These are phyloP conservation scores for Basileuterus tristriatus DNA, from an alignment of 2,797 vertebrate genomes.

Conservation along the genomic window DNA sequence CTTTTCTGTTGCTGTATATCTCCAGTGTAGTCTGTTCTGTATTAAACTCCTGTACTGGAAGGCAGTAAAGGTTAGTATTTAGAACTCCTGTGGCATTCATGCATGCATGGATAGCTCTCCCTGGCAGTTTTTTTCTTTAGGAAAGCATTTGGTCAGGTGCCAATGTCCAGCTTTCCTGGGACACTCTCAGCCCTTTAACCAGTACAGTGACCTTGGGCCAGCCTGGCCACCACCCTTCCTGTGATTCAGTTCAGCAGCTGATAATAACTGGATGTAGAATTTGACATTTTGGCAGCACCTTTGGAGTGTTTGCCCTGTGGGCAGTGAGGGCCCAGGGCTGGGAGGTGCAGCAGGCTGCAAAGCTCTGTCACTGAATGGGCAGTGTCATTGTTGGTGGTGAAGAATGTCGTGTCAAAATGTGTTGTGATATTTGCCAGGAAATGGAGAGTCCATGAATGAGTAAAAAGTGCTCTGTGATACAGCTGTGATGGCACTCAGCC, in stretches of 20 bases:
- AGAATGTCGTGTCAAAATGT: neutral
- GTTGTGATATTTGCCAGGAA: neutral
- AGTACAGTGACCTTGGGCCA: neutral
- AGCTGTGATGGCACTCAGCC: neutral
- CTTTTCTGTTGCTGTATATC: neutral
- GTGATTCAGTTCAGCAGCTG: constrained; percentile 1
- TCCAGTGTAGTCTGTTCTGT: neutral
- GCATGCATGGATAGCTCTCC: neutral
- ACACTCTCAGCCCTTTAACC: neutral
- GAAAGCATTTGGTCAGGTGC: neutral
- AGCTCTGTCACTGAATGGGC: neutral
- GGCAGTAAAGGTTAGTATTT: neutral
- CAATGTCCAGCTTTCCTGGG: neutral
- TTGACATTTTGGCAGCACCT: neutral
- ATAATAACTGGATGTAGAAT: neutral
- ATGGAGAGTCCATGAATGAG: neutral
- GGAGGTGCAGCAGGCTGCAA: neutral
- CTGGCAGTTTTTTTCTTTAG: neutral
- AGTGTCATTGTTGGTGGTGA: neutral
- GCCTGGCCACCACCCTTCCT: constrained; percentile 12
- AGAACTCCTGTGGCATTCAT: neutral
- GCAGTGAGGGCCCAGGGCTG: neutral
- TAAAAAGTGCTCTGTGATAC: neutral
- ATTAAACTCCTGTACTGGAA: neutral
- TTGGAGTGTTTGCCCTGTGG: neutral